phyloP scores from a whole-genome alignment of 2,888 invertebrate genomes.

The Xestoiulus laeticollis region DNA sequence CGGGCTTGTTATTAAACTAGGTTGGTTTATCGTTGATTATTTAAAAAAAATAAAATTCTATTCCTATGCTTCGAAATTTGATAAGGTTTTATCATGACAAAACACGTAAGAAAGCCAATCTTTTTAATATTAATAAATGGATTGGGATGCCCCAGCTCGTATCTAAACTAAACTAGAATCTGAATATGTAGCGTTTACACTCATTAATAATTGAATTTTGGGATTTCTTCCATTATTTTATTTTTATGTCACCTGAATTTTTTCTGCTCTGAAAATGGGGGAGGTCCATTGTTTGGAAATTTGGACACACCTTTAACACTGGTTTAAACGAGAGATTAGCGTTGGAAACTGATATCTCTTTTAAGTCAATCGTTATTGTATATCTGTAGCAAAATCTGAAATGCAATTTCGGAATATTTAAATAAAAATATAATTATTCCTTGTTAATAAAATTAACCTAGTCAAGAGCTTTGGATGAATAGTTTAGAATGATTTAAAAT shows the following conservation, averaged over 20 bases:
- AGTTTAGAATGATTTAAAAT: too few relatives aligned
- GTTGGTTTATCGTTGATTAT: background rate
- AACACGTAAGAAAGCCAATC: background rate
- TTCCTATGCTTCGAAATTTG: background rate
- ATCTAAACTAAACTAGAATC: slow-evolving; percentile 17
- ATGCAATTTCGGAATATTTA: too few relatives aligned
- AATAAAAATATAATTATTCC: too few relatives aligned
- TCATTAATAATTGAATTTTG: slow-evolving; percentile 29
- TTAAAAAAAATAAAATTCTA: background rate
- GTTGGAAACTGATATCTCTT: background rate
- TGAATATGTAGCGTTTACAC: background rate
- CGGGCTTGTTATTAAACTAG: background rate
- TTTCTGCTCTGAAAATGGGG: background rate
- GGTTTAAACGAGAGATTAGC: background rate
- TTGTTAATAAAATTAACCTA: too few relatives aligned
- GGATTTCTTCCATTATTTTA: background rate
- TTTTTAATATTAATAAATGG: slow-evolving; percentile 23
- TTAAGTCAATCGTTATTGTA: too few relatives aligned
- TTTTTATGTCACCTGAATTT: slow-evolving; percentile 18
- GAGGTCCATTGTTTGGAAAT: slow-evolving; percentile 21
- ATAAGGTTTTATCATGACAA: background rate
- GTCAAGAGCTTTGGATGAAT: too few relatives aligned
- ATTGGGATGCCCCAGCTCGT: background rate
- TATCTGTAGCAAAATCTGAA: too few relatives aligned
- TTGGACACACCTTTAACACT: background rate